Base-by-base conservation (phyloP, 2,113 vertebrate genomes). In the Solea solea region DNA sequence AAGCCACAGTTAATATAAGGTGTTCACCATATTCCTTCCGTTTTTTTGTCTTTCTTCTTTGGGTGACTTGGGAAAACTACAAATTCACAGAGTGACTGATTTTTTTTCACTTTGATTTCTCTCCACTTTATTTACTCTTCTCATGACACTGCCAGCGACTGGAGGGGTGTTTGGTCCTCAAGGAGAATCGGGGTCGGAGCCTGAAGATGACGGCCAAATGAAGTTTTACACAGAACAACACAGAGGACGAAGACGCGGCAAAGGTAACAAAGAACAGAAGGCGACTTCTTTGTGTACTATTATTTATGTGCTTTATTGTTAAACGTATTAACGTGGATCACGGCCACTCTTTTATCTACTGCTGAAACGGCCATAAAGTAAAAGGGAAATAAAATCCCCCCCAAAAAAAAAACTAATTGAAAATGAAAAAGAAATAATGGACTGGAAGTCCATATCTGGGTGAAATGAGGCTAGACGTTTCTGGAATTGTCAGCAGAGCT, bases 181-280 rank as follows among this genome's bases (percentile, higher is more conserved):
- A 84, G 96, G 95, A 8, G 95, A 96, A 34, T 97, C 96, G 0
- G 96, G 97, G 44, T 97, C 96, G 0, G 97, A 99, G 69, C 95
- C 95, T 0, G 97, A 98, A 0, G 97, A 99, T 3, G 96, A 98
- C 81, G 94, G 90, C 6, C 97, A 98, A 73, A 91, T 97, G 71
- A 98, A 97, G 7, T 98, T 98, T 87, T 97, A 96, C 89, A 96
- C 97, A 0, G 97, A 98, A 77, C 96, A 97, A 85, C 96, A 99
- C 49, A 93, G 96, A 72, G 97, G 96, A 54, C 93, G 95, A 6
- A 84, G 95, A 8, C 91, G 96, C 57, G 96, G 95, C 91, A 97
- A 96, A 97, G 97, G 97, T 98, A 94, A 56, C 1, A 7, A 16
- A 9, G 16, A 60, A 42, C 5, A 8, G 53, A 64, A 54, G 57